Evolutionary conservation across 2,797 vertebrate genomes (phyloP).

Genomic region (Hephaestus fuliginosus): DNA sequence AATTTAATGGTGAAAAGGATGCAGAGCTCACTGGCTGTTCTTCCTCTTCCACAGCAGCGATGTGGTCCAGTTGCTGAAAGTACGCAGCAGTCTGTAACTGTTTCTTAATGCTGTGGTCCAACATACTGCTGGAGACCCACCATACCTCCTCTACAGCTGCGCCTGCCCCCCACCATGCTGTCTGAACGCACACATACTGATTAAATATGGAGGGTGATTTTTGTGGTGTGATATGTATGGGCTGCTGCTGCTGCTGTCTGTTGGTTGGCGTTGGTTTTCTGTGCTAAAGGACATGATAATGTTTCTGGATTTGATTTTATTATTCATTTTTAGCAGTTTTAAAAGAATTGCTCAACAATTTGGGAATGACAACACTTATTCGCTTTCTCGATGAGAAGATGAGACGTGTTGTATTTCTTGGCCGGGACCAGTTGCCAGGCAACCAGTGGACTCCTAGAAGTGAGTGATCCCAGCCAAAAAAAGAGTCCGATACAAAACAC

Average conservation of each 20-base stretch:
- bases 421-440: neutral
- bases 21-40: constrained; percentile 36
- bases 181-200: constrained; percentile 17
- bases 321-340: neutral
- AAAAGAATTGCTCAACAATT: neutral
- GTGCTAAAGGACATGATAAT: neutral
- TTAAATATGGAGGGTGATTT: constrained; percentile 34
- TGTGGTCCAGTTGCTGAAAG: constrained; percentile 34
- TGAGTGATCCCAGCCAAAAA: neutral
- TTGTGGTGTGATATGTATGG: constrained; percentile 11
- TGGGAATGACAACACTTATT: neutral
- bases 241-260: neutral
- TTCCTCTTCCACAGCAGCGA: constrained; percentile 8
- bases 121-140: constrained; percentile 18
- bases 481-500: neutral
- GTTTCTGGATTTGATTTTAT: neutral
- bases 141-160: constrained; percentile 28
- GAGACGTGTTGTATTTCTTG: neutral
- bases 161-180: neutral
- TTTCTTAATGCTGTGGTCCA: constrained; percentile 6
- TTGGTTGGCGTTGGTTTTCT: neutral
- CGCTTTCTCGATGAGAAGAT: neutral
- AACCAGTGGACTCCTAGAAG: constrained; percentile 5
- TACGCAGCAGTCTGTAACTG: constrained; percentile 2
- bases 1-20: constrained; percentile 47